Conservation (phyloP, 2,113 vertebrate genomes). For the Pangasianodon gigas region DNA sequence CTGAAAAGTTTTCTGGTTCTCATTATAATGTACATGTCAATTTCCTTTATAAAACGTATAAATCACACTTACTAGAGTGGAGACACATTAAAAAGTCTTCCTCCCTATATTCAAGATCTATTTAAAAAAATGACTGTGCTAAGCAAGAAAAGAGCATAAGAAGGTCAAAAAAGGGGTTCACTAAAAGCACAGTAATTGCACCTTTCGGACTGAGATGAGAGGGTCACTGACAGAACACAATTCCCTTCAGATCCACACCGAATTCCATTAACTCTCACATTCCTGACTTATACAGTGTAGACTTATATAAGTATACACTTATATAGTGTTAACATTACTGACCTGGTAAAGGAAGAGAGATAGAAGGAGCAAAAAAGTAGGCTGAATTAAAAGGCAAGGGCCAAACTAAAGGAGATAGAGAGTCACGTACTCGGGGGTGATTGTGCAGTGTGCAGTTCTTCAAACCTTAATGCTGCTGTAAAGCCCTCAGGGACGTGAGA, state of each 20-base stretch:
- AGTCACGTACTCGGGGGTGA: not conserved
- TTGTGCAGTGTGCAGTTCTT: constrained; percentile 26
- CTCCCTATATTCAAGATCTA: no score
- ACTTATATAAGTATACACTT: not conserved
- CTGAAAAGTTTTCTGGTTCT: no score
- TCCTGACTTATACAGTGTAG: not conserved
- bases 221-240: constrained; percentile 54
- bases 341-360: constrained; percentile 11
- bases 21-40: no score
- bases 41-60: no score
- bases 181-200: constrained; percentile 74
- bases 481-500: constrained; percentile 8
- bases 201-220: constrained; percentile 60
- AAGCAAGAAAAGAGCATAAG: not conserved
- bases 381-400: constrained; percentile 28
- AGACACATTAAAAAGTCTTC: no score
- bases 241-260: constrained; percentile 50
- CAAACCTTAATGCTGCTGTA: constrained; percentile 22
- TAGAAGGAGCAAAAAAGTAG: not conserved
- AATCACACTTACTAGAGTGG: no score
- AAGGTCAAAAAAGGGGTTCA: constrained; percentile 55
- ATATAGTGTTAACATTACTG: constrained; percentile 40
- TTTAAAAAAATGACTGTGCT: not conserved
- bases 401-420: not conserved
- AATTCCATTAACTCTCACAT: constrained; percentile 51